Percentiles rank a stretch among this genome's conserved stretches.
phyloP scores from a whole-genome alignment of 2,113 vertebrate species.

The Octodon degus region DNA sequence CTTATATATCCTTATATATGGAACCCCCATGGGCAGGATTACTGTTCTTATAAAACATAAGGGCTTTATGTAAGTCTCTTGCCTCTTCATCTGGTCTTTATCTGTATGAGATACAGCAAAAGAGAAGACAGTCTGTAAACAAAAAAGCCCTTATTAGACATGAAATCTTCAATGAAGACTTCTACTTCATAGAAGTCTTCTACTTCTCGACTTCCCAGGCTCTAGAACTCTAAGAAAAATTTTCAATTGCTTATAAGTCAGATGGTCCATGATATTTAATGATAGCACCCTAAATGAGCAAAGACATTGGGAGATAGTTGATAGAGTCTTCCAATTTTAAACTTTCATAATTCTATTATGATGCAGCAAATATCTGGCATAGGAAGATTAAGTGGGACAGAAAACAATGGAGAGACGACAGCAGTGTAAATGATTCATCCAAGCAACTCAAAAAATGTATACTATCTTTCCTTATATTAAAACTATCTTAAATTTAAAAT shows the following conservation, averaged over 20 bases:
- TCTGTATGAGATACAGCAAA: neutral
- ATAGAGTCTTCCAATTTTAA: constrained; percentile 16
- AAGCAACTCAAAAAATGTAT: constrained; percentile 34
- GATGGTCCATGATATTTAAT: neutral
- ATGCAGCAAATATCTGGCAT: neutral
- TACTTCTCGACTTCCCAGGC: neutral
- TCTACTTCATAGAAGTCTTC: too few relatives aligned
- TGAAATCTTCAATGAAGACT: neutral
- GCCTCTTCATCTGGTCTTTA: neutral
- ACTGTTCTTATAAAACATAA: neutral
- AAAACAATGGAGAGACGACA: neutral
- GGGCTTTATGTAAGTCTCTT: neutral
- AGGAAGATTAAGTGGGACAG: neutral
- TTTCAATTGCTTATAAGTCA: neutral
- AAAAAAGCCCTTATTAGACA: neutral
- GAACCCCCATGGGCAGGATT: neutral
- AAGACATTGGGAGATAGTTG: neutral
- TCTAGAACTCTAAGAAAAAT: neutral
- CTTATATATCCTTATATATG: neutral
- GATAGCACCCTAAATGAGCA: neutral
- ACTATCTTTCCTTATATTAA: neutral
- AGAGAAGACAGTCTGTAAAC: neutral
- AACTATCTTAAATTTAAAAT: constrained; percentile 31
- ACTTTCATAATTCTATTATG: constrained; percentile 25
- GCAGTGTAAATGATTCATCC: neutral